These are phyloP conservation scores for Beroe forskalii DNA, from an alignment of 37 sponge, comb jelly and placozoan genomes.

Conservation along the genomic window DNA sequence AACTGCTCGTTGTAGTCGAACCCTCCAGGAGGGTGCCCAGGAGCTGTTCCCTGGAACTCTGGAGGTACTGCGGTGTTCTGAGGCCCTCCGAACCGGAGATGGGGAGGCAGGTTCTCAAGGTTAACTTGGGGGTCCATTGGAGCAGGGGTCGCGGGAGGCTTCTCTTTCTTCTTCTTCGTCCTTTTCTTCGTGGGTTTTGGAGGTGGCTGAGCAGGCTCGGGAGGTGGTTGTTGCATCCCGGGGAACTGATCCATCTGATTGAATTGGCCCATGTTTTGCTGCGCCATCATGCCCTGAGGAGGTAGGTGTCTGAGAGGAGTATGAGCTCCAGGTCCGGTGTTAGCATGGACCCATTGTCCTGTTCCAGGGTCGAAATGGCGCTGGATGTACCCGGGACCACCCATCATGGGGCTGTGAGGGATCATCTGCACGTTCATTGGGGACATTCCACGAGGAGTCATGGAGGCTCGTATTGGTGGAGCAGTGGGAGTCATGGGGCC, in stretches of 20 bases:
- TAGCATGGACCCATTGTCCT: slow-evolving; percentile 33
- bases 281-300: slow-evolving; percentile 33
- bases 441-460: slow-evolving; percentile 38
- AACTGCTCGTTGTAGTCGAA: slow-evolving; percentile 56
- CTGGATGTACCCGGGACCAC: not conserved
- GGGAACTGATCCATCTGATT: slow-evolving; percentile 15
- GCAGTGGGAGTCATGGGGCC: slow-evolving; percentile 54
- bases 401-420: slow-evolving; percentile 10
- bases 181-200: slow-evolving; percentile 62
- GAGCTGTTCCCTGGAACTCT: slow-evolving; percentile 17
- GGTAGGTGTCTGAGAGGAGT: slow-evolving; percentile 34
- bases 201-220: slow-evolving; percentile 8
- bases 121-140: slow-evolving; percentile 21
- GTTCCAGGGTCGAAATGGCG: slow-evolving; percentile 34
- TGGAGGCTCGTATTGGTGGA: slow-evolving; percentile 39
- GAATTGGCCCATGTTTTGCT: slow-evolving; percentile 41
- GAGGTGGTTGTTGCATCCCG: slow-evolving; percentile 50
- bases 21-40: slow-evolving; percentile 6
- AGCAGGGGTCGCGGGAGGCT: not conserved
- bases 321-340: slow-evolving; percentile 20
- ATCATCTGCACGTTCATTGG: slow-evolving; percentile 58
- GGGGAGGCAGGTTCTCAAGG: slow-evolving; percentile 41
- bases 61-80: not conserved
- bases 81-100: slow-evolving; percentile 29
- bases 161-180: slow-evolving; percentile 58